Evolutionary conservation across 2,113 vertebrate genomes (phyloP).

Genomic region (Recurvirostra avosetta): DNA sequence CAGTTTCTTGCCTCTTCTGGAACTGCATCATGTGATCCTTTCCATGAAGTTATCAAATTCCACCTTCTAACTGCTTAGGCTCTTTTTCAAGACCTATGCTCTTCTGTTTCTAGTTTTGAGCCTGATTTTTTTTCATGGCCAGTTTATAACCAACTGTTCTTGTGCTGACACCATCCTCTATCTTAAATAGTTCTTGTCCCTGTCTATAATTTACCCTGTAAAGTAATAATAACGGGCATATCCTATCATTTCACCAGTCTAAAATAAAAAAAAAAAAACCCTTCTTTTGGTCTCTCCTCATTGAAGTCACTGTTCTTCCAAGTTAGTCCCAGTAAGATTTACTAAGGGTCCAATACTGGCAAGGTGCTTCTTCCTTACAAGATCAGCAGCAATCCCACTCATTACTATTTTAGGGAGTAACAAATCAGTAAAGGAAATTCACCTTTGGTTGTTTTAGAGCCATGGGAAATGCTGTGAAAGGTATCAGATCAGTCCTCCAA

Average conservation of each 20-base stretch:
- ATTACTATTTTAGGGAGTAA: neutral
- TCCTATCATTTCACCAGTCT: neutral
- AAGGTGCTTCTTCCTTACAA: neutral
- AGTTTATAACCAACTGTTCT: neutral
- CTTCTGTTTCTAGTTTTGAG: neutral
- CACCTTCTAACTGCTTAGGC: neutral
- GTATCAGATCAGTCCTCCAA: neutral
- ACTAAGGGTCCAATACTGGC: neutral
- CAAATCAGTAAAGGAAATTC: neutral
- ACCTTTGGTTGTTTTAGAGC: neutral
- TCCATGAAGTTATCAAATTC: neutral
- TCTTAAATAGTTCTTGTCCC: neutral
- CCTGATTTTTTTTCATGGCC: neutral
- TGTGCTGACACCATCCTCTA: neutral
- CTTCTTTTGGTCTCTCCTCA: neutral
- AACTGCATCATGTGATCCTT: neutral
- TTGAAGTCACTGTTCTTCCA: neutral
- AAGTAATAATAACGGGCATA: neutral
- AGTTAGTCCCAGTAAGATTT: neutral
- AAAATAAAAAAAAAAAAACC: neutral
- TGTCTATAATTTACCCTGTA: neutral
- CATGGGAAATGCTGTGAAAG: neutral
- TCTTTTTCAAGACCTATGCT: neutral
- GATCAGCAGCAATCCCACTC: neutral
- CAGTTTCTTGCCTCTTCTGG: neutral